Conservation (phyloP, 2,113 vertebrate species). For the Electrona antarctica region DNA sequence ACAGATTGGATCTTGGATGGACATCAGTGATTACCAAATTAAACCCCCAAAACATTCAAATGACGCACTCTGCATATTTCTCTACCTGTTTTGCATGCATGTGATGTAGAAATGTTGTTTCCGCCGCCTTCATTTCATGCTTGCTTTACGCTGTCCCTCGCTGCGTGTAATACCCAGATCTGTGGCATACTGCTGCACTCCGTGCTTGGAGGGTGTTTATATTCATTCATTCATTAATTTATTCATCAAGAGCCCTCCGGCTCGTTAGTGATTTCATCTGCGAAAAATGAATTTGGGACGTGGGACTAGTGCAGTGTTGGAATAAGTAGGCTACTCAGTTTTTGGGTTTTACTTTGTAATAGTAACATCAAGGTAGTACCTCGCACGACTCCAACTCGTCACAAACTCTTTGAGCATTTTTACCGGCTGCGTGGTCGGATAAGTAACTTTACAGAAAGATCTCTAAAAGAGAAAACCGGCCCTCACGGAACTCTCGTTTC, state of each 20-base stretch:
- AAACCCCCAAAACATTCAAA: constrained; percentile 14
- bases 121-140: constrained; percentile 41
- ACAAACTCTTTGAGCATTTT: too few relatives aligned
- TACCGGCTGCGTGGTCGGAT: too few relatives aligned
- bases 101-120: neutral
- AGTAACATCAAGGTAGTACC: neutral
- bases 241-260: constrained; percentile 35
- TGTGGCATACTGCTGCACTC: constrained; percentile 4
- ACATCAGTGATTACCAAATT: neutral
- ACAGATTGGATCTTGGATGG: constrained; percentile 3
- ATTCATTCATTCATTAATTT: constrained; percentile 35
- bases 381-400: too few relatives aligned
- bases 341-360: too few relatives aligned
- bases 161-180: constrained; percentile 19
- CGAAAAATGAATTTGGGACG: constrained; percentile 55
- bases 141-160: constrained; percentile 30
- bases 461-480: too few relatives aligned
- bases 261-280: constrained; percentile 61
- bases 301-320: constrained; percentile 15
- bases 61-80: constrained; percentile 16
- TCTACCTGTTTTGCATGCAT: constrained; percentile 28
- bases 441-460: too few relatives aligned
- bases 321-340: neutral
- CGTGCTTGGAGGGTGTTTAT: constrained; percentile 36
- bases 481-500: too few relatives aligned